phyloP scores from a whole-genome alignment of 2,797 vertebrate species.

The Stomatorhinus walkeri region DNA sequence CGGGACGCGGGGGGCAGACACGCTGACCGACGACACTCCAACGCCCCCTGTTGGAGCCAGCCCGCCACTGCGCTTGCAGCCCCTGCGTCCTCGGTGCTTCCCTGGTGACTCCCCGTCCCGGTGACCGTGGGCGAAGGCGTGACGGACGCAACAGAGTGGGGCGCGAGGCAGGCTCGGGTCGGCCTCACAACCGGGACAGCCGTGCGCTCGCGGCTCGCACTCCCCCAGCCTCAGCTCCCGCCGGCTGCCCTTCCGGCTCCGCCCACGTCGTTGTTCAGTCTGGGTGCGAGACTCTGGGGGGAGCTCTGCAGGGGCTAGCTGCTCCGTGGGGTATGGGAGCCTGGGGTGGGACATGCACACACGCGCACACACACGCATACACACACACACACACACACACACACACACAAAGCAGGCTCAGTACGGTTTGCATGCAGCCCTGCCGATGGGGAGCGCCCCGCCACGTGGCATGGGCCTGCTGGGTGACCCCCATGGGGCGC shows the following conservation, averaged over 20 bases:
- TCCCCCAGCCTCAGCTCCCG: constrained; percentile 95
- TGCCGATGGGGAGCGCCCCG: not conserved
- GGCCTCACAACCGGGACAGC: constrained; percentile 99
- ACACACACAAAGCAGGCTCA: not conserved
- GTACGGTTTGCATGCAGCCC: not conserved
- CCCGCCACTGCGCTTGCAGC: not conserved
- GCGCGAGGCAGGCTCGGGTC: constrained; percentile 98
- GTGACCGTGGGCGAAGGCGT: constrained; percentile 97
- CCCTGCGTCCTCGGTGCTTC: not conserved
- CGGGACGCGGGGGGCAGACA: constrained; percentile 88
- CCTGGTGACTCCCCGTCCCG: constrained; percentile 50
- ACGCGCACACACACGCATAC: not conserved
- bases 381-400: not conserved
- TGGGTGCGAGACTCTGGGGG: constrained; percentile 98
- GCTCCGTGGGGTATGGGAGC: constrained; percentile 98
- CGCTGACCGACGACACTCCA: constrained; percentile 76
- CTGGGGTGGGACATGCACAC: constrained; percentile 67
- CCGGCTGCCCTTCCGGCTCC: constrained; percentile 89
- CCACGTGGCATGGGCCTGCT: not conserved
- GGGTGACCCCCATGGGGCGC: not conserved
- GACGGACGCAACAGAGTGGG: constrained; percentile 87
- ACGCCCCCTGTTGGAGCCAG: constrained; percentile 53
- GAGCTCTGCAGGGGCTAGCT: constrained; percentile 94
- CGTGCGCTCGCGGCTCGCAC: constrained; percentile 95
- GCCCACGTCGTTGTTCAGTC: constrained; percentile 97